Evolutionary conservation across 2,888 invertebrate species (phyloP).

Genomic region (Andrena fulva): DNA sequence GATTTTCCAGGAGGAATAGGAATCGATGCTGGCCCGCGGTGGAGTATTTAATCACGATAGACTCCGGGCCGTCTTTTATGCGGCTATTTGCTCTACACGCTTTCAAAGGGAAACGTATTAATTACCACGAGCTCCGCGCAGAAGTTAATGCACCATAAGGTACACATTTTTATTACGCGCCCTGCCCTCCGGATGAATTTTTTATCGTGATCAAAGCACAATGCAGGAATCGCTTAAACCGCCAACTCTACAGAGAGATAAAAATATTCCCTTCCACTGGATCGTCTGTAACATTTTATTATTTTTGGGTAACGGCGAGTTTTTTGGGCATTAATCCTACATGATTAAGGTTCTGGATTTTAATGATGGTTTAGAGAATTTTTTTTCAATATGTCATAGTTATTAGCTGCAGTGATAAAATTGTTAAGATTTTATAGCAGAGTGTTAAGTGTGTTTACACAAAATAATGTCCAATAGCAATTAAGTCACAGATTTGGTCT

Average conservation of each 20-base stretch:
- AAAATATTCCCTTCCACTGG: not conserved
- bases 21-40: slow-evolving; percentile 30
- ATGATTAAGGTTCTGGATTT: no score
- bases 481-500: no score
- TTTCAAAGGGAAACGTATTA: slow-evolving; percentile 46
- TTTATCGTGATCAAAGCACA: not conserved
- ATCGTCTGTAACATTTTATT: not conserved
- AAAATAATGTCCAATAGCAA: no score
- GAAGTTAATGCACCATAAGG: slow-evolving; percentile 29
- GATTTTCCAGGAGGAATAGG: slow-evolving; percentile 9
- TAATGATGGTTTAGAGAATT: no score
- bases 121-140: slow-evolving; percentile 21
- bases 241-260: not conserved
- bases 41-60: slow-evolving; percentile 37
- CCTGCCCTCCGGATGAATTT: not conserved
- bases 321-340: no score
- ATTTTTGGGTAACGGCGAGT: no score
- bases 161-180: slow-evolving; percentile 24
- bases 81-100: slow-evolving; percentile 27
- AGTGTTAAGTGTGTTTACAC: no score
- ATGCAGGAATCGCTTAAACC: not conserved
- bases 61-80: not conserved
- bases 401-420: no score
- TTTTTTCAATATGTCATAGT: no score
- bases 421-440: no score